Conservation (phyloP, 2,797 vertebrate genomes). For the Alfaro cultratus region DNA sequence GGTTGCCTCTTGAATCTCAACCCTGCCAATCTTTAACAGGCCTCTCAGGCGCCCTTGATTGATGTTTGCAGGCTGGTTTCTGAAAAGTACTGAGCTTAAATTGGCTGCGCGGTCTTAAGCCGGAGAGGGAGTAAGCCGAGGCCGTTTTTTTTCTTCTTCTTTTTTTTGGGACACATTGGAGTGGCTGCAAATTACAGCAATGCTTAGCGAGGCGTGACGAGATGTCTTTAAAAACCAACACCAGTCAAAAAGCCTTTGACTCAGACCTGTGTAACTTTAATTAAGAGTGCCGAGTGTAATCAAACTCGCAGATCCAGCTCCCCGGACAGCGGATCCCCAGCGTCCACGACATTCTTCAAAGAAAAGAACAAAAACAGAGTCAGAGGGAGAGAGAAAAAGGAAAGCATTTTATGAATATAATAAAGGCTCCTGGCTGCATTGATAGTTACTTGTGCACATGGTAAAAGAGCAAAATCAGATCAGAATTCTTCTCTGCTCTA, state of each 20-base stretch:
- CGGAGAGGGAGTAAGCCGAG: conserved; percentile 53
- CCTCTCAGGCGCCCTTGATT: conserved; percentile 70
- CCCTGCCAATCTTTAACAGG: conserved; percentile 51
- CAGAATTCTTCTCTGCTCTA: conserved; percentile 13
- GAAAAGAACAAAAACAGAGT: conserved; percentile 32
- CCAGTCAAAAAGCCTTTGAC: conserved; percentile 77
- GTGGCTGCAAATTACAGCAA: conserved; percentile 78
- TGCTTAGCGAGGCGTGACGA: conserved; percentile 75
- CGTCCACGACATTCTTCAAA: conserved; percentile 59
- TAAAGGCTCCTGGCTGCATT: conserved; percentile 35
- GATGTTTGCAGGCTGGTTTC: conserved; percentile 72
- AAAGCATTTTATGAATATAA: conserved; percentile 65
- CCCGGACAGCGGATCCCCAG: conserved; percentile 62
- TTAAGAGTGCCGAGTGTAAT: conserved; percentile 76
- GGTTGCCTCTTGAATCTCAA: conserved; percentile 58
- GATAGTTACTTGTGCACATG: conserved; percentile 47
- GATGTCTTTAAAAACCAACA: conserved; percentile 79
- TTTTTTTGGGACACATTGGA: conserved; percentile 63
- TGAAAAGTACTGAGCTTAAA: conserved; percentile 73
- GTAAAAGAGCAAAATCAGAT: conserved; percentile 21
- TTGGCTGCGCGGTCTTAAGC: conserved; percentile 69
- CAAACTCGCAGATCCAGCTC: conserved; percentile 73
- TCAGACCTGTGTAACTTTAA: conserved; percentile 78
- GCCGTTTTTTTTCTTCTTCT: conserved; percentile 26
- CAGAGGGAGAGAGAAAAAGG: conserved; percentile 25